Base-by-base conservation (phyloP, 2,888 invertebrate genomes). In the Lamellibrachia columna region DNA sequence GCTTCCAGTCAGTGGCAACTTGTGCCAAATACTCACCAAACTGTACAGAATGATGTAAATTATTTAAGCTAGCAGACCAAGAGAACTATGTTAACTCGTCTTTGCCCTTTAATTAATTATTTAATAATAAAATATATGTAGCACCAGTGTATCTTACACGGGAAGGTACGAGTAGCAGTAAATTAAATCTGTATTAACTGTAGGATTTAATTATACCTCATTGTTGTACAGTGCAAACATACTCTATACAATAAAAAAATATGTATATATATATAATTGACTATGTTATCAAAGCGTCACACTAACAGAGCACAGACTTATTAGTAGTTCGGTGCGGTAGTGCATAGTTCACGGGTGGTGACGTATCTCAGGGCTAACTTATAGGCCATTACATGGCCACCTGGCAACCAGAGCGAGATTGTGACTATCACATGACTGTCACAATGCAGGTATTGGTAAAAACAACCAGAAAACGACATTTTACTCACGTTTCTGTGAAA, bases 261-360 rank as follows among this genome's bases (percentile, higher is more conserved):
- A 75, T 75, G 75, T 75, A 75, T 22, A 75, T 75, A n/a, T 75
- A 75, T 75, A n/a, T 75, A 75, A 75, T 22, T 75, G 22, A 75
- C 4, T 75, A 75, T 75, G 75, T 75, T 75, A 75, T 75, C 75
- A 75, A 75, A 75, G 75, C 75, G 75, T 75, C 75, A 75, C 75
- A 75, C 75, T 75, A 22, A 60, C 11, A 75, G 75, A 75, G 75
- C 75, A 75, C 75, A 75, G 75, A 75, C 75, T 75, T 75, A 40
- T 40, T 40, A 75, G 75, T 75, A 75, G 75, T 75, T 75, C 22
- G 22, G 75, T 75, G 75, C 75, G 22, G 75, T 75, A 75, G 75
- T 75, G 75, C 75, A n/a, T 75, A 75, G 75, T 75, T 75, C 75
- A 75, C 75, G n/a, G 75, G 75, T 4, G 22, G n/a, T 75, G 75